These are phyloP conservation scores for Habrosyne pyritoides DNA, from an alignment of 2,888 invertebrate genomes.

Conservation along the genomic window DNA sequence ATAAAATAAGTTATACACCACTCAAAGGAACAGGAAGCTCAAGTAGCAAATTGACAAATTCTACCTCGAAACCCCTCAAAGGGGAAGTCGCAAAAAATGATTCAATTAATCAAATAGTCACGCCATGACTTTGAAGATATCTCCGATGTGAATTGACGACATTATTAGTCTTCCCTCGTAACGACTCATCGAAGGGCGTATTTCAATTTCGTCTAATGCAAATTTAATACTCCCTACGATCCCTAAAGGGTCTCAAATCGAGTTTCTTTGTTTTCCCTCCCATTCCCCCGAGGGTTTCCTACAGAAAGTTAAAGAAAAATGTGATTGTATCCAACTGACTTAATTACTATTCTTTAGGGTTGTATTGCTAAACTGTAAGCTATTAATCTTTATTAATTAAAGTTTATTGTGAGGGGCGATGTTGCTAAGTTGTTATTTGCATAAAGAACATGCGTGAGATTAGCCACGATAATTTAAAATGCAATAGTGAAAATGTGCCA, in stretches of 20 bases:
- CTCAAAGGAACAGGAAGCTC: constrained; percentile 23
- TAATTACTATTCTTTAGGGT: constrained; percentile 65
- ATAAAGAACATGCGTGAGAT: constrained; percentile 34
- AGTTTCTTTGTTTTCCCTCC: constrained; percentile 71
- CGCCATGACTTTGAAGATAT: constrained; percentile 74
- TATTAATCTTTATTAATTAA: constrained; percentile 76
- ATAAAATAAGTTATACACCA: neutral
- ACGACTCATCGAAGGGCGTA: constrained; percentile 78
- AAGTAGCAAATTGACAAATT: constrained; percentile 48
- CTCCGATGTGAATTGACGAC: constrained; percentile 71
- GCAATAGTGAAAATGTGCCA: constrained; percentile 9
- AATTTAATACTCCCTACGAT: constrained; percentile 78
- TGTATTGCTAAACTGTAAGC: constrained; percentile 64
- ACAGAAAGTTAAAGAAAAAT: constrained; percentile 17
- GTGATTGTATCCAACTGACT: constrained; percentile 25
- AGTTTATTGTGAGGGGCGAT: constrained; percentile 42
- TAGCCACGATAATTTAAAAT: constrained; percentile 33
- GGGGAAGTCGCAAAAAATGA: constrained; percentile 66
- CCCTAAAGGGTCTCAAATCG: constrained; percentile 69
- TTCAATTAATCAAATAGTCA: constrained; percentile 81
- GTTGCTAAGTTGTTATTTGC: constrained; percentile 30
- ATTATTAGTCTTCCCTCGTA: constrained; percentile 78
- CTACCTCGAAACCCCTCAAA: constrained; percentile 32
- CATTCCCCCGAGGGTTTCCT: constrained; percentile 6
- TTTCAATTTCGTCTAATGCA: constrained; percentile 82